Conservation (phyloP, 1,140 invertebrate species). For the Trichogramma pretiosum region DNA sequence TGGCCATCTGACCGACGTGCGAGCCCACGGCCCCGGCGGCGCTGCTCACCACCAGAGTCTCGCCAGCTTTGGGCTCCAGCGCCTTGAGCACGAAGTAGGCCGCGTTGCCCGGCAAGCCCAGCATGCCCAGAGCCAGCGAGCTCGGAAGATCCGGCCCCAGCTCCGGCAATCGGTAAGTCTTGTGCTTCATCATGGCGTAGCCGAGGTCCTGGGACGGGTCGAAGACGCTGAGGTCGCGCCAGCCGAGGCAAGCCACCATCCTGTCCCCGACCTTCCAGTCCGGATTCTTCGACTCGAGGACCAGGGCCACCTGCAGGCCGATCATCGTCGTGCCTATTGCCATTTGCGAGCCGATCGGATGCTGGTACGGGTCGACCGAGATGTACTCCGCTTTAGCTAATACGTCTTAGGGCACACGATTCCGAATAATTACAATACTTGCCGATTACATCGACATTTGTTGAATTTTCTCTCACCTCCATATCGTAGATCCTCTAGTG, state of each 20-base stretch:
- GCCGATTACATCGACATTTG: too few relatives aligned
- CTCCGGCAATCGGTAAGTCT: conserved; percentile 45
- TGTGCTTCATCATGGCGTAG: neutral
- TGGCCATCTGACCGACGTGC: conserved; percentile 65
- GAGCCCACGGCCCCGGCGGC: conserved; percentile 61
- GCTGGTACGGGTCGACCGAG: conserved; percentile 63
- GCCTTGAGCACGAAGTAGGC: conserved; percentile 67
- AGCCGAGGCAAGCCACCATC: conserved; percentile 52
- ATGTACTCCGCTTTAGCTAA: conserved; percentile 59
- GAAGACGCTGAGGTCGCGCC: conserved; percentile 44
- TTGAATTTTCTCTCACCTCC: conserved; percentile 54
- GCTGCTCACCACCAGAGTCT: conserved; percentile 57
- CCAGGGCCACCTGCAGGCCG: conserved; percentile 52
- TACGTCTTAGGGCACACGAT: too few relatives aligned
- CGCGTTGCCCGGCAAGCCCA: conserved; percentile 61
- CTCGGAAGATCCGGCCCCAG: conserved; percentile 42
- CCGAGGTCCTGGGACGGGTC: conserved; percentile 17
- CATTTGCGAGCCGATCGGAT: conserved; percentile 45
- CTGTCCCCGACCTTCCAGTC: conserved; percentile 51
- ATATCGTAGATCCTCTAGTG: conserved; percentile 51
- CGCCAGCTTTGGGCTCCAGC: conserved; percentile 55
- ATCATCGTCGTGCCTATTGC: conserved; percentile 52
- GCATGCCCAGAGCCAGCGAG: conserved; percentile 50
- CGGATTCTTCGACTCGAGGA: conserved; percentile 52
- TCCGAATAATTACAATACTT: too few relatives aligned